Evolutionary conservation across 2,888 invertebrate genomes (phyloP).

Genomic region (Erebia ligea): DNA sequence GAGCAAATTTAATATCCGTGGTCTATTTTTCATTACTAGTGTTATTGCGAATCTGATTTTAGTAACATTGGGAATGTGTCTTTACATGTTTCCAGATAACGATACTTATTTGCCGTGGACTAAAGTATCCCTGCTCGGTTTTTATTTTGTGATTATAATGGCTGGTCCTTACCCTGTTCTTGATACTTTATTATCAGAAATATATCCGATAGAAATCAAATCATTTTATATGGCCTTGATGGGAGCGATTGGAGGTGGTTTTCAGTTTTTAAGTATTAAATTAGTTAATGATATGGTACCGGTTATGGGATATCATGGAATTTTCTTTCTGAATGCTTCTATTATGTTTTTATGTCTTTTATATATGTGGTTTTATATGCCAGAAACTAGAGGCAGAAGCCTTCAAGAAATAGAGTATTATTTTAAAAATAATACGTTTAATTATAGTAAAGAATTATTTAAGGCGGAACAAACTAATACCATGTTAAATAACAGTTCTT

Average conservation of each 20-base stretch:
- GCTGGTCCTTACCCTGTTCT: conserved; percentile 47
- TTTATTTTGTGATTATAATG: conserved; percentile 44
- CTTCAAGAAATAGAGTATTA: conserved; percentile 50
- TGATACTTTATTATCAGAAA: conserved; percentile 46
- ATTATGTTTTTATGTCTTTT: conserved; percentile 36
- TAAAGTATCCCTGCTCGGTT: conserved; percentile 37
- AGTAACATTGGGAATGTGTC: conserved; percentile 26
- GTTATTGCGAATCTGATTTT: too few species aligned
- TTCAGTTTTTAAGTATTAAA: conserved; percentile 45
- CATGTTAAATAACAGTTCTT: background rate
- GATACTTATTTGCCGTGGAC: conserved; percentile 32
- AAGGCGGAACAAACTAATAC: background rate
- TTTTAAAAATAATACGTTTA: conserved; percentile 42
- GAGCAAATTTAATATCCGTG: too few species aligned
- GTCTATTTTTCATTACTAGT: too few species aligned
- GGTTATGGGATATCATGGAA: conserved; percentile 47
- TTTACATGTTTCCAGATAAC: conserved; percentile 35
- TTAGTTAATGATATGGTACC: conserved; percentile 42
- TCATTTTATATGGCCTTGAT: conserved; percentile 38
- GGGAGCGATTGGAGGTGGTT: conserved; percentile 39
- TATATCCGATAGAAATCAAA: conserved; percentile 49
- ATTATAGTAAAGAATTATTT: conserved; percentile 11
- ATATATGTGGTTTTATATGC: conserved; percentile 46
- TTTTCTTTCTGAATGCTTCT: conserved; percentile 46
- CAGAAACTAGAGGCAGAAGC: conserved; percentile 51